Evolutionary conservation across 2,888 invertebrate species (phyloP), one percentile per base, ranked within the genome.

Genomic region (Leucania comma): DNA sequence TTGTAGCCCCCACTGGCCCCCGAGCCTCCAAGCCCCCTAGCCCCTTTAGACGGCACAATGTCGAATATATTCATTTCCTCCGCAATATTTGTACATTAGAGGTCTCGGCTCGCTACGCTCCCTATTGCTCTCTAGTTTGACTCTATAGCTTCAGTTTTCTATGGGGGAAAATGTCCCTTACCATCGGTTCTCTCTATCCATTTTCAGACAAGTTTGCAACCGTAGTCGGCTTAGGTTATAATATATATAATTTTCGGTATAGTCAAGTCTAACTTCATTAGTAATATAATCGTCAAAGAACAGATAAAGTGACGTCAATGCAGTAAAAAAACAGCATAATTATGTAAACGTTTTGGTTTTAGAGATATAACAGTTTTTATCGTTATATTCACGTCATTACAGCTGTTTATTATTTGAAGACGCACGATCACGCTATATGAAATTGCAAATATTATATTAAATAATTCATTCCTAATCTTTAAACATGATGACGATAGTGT

Each of bases 41-140:
- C 26, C 56, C 46, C 72, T 74, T 62, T 57, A 32, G 70, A 74
- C 67, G 78, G 85, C 88, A 84, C 83, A 80, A 89, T 90, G 88
- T 86, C 91, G 92, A 93, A 95, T 94, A 92, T 95, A 95, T 95
- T 95, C 95, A 95, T 96, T 94, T 92, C 93, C 91, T 91, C 95
- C 96, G 95, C 96, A 96, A 96, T 96, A 95, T 96, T 96, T 95
- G 95, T 95, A 94, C 95, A 95, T 95, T 95, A 95, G 95, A 95
- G 96, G 96, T 95, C 95, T 94, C 93, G 95, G 89, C 90, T 93
- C 92, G 92, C 90, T 94, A 87, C 94, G 90, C 93, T 93, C 93
- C 93, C 93, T 85, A 80, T 68, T 73, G 74, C 78, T 83, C 87
- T 89, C 87, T 84, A 86, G 85, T 89, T 92, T 93, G 92, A 94